Conservation (phyloP, 2,888 invertebrate genomes). For the Troides helena region DNA sequence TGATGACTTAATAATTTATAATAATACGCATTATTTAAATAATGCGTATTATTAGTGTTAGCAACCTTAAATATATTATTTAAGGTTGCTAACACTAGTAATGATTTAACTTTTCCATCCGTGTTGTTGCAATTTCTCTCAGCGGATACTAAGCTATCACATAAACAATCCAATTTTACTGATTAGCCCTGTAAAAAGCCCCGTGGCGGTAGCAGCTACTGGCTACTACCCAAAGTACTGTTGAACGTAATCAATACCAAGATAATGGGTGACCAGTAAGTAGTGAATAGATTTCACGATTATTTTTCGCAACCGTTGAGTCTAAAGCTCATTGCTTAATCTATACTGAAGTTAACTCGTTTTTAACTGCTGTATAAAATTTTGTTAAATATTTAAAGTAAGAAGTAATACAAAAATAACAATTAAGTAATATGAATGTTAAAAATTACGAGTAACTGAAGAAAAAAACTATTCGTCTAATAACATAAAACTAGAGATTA, state of each 20-base stretch:
- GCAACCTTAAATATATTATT: too few species aligned
- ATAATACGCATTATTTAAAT: too few species aligned
- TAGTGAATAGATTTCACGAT: slow-evolving; percentile 19
- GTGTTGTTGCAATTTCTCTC: not conserved
- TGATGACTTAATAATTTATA: too few species aligned
- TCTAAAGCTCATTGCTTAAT: slow-evolving; percentile 1
- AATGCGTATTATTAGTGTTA: too few species aligned
- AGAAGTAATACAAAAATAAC: too few species aligned
- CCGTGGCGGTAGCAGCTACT: slow-evolving; percentile 11
- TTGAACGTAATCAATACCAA: slow-evolving; percentile 16
- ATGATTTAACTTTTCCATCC: not conserved
- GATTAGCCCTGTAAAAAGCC: slow-evolving; percentile 21
- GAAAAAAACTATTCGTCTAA: too few species aligned
- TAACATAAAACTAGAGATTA: too few species aligned
- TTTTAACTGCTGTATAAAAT: slow-evolving; percentile 13
- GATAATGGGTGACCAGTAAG: slow-evolving; percentile 16
- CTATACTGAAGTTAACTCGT: slow-evolving; percentile 14
- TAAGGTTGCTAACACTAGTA: too few species aligned
- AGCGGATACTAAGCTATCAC: slow-evolving; percentile 11
- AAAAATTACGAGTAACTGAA: too few species aligned
- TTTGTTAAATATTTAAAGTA: not conserved
- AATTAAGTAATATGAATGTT: too few species aligned
- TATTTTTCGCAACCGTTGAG: slow-evolving; percentile 15
- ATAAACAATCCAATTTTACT: slow-evolving; percentile 10
- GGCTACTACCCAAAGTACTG: slow-evolving; percentile 9